Evolutionary conservation across 1,140 invertebrate species (phyloP).

Genomic region (Charaxes varanes): DNA sequence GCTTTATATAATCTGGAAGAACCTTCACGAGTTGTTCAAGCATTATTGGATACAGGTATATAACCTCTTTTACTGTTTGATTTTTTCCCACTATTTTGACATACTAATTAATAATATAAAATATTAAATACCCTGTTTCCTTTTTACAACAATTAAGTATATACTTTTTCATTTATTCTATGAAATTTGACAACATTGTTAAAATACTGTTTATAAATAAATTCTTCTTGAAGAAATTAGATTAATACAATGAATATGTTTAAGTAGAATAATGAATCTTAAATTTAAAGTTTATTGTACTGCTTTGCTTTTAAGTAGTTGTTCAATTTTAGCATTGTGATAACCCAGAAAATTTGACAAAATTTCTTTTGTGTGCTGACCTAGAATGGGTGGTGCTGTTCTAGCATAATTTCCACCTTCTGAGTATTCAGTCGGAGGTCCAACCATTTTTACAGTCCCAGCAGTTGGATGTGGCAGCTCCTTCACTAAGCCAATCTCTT

Average conservation of each 20-base stretch:
- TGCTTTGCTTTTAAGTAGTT: constrained; percentile 58
- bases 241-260: neutral
- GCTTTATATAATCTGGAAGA: too few species aligned
- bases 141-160: too few species aligned
- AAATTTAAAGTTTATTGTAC: constrained; percentile 25
- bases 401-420: constrained; percentile 80
- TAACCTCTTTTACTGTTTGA: too few species aligned
- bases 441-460: constrained; percentile 86
- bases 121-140: too few species aligned
- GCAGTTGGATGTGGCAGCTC: constrained; percentile 82
- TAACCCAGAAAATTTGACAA: constrained; percentile 83
- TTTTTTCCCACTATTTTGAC: too few species aligned
- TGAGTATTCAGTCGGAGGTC: constrained; percentile 89
- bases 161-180: too few species aligned
- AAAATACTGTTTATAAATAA: too few species aligned
- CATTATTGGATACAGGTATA: too few species aligned
- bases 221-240: too few species aligned
- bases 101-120: too few species aligned
- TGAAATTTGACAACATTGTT: too few species aligned
- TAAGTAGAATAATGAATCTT: neutral
- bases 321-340: constrained; percentile 75
- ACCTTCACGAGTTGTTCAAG: too few species aligned
- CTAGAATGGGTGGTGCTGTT: constrained; percentile 87
- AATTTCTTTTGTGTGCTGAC: constrained; percentile 90
- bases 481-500: constrained; percentile 84